Conservation (phyloP, 1,140 invertebrate species). For the Meloidogyne hapla region DNA sequence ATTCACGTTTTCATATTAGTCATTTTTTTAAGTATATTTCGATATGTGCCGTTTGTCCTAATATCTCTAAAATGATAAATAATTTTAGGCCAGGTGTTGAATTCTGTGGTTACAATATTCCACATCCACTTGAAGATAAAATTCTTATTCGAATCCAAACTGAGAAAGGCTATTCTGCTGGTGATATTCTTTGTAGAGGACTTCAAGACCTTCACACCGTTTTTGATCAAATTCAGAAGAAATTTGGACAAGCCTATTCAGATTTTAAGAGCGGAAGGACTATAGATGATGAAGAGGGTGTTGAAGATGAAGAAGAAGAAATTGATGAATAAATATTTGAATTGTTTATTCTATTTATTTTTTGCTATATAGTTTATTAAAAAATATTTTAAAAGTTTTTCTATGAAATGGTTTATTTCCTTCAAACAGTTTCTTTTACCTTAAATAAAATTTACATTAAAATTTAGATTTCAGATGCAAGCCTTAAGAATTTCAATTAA, state of each 20-base stretch:
- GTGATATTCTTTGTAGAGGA: constrained; percentile 33
- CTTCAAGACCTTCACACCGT: constrained; percentile 28
- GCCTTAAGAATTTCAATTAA: too few relatives aligned
- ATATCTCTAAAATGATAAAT: too few relatives aligned
- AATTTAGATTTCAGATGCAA: too few relatives aligned
- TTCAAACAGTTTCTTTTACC: too few relatives aligned
- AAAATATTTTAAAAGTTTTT: too few relatives aligned
- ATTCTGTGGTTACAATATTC: constrained; percentile 59
- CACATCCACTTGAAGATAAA: constrained; percentile 61
- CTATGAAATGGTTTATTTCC: too few relatives aligned
- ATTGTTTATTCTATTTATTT: too few relatives aligned
- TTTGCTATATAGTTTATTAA: too few relatives aligned
- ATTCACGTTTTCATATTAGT: too few relatives aligned
- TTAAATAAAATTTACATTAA: too few relatives aligned
- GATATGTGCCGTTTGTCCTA: too few relatives aligned
- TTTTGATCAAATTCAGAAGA: constrained; percentile 33
- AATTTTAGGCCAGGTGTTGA: constrained; percentile 55
- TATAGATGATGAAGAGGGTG: background rate
- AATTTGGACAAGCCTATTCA: constrained; percentile 32
- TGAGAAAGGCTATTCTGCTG: constrained; percentile 30
- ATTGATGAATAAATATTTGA: too few relatives aligned
- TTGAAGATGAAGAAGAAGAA: background rate
- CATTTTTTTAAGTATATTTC: constrained; percentile 15
- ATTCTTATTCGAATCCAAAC: constrained; percentile 57
- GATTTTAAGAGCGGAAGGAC: constrained; percentile 12